Conservation (phyloP, 2,797 vertebrate species). For the Pseudopleuronectes americanus region DNA sequence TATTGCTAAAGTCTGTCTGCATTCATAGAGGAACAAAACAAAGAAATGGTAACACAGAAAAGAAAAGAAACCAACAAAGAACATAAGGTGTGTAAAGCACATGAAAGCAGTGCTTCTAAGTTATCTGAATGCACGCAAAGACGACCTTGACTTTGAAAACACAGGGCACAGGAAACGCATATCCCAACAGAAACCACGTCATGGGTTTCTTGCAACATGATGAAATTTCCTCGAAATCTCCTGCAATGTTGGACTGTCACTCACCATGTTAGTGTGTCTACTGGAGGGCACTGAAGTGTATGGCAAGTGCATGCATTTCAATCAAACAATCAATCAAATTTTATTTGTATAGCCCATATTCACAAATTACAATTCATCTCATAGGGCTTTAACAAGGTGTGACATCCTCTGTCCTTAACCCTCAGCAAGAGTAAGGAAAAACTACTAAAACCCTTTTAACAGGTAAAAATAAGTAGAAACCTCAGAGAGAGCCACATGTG, state of each 20-base stretch:
- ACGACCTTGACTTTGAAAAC: constrained; percentile 58
- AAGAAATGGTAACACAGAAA: background rate
- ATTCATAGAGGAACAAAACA: constrained; percentile 4
- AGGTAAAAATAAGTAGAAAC: too few relatives aligned
- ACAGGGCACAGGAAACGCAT: constrained; percentile 21
- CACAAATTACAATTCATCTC: too few relatives aligned
- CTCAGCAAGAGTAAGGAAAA: too few relatives aligned
- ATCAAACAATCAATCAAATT: too few relatives aligned
- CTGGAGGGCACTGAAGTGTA: constrained; percentile 1
- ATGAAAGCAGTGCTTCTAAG: constrained; percentile 25
- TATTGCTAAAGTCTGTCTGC: too few relatives aligned
- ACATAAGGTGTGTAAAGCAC: constrained; percentile 24
- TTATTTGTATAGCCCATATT: too few relatives aligned
- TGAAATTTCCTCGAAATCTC: constrained; percentile 52
- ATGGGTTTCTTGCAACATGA: constrained; percentile 49
- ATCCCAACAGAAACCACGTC: constrained; percentile 15
- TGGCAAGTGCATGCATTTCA: constrained; percentile 8
- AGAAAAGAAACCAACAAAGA: constrained; percentile 8
- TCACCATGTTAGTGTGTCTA: constrained; percentile 17
- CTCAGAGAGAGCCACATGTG: too few relatives aligned
- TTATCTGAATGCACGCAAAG: constrained; percentile 11
- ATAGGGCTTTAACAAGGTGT: too few relatives aligned
- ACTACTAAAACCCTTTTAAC: too few relatives aligned
- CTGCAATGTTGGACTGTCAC: constrained; percentile 39
- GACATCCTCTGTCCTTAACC: too few relatives aligned